Evolutionary conservation across 2,113 vertebrate species (phyloP), one percentile per base, ranked within the genome.

Genomic region (Glareola pratincola): DNA sequence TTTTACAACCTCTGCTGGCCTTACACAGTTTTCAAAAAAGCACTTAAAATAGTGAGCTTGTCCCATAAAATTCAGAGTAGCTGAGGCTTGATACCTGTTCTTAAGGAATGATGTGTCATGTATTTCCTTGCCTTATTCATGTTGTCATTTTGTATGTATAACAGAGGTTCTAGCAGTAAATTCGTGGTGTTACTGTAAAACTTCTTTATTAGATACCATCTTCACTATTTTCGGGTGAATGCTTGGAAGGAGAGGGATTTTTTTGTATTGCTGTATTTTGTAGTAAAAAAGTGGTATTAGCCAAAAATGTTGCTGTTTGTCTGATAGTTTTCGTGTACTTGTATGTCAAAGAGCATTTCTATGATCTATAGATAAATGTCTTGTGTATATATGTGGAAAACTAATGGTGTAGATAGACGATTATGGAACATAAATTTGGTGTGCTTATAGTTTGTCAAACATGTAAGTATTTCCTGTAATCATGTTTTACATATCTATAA

Each of bases 401-500:
- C 16, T 67, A 14, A 41, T 26, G 14, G 2, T 19, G 13, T 0
- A 5, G 17, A 12, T 32, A 12, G 20, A 4, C 20, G 63, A 6
- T 20, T 36, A 30, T 37, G 24, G 4, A 36, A 24, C 20, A 68
- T 15, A 10, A 14, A 11, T 37, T 60, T 64, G 8, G 6, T 37
- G 6, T 32, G 29, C 9, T 75, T 69, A 4, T 0, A 12, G 22
- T 14, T 71, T 51, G 39, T n/a, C 11, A 41, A 51, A 19, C 12
- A 22, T 3, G 8, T 59, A 13, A 56, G 2, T 60, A 5, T 34
- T 26, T 88, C 18, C 12, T 30, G 10, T 18, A 68, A 20, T 15
- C 5, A 0, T 27, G 22, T 45, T 50, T 56, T 34, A 10, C 7
- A 41, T 18, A 4, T 0, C 5, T 26, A 0, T 19, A 8, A 62